Conservation (phyloP, 2,888 invertebrate genomes). For the Gastracanthus pulcherrimus region DNA sequence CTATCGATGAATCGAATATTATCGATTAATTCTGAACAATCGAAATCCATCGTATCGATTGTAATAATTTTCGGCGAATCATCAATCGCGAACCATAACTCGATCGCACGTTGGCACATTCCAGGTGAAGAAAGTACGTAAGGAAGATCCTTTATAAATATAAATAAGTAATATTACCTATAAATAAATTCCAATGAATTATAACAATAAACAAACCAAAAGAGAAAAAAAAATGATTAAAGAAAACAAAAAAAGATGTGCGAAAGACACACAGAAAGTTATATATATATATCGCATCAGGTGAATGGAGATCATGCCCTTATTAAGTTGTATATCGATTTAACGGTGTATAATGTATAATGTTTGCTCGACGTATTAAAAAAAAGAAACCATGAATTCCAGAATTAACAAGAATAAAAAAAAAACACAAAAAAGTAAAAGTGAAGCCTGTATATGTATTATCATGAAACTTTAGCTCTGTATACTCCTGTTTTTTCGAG, state of each 20-base stretch:
- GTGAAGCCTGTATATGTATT: conserved; percentile 52
- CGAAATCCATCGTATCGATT: conserved; percentile 3
- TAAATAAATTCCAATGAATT: conserved; percentile 34
- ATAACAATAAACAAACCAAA: conserved; percentile 10
- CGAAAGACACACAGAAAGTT: conserved; percentile 11
- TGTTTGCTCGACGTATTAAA: conserved; percentile 48
- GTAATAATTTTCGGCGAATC: not conserved
- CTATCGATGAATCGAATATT: not conserved
- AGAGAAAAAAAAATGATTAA: conserved; percentile 27
- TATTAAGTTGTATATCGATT: conserved; percentile 46
- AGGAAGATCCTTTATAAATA: conserved; percentile 45
- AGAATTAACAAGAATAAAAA: conserved; percentile 21
- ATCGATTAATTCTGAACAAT: not conserved
- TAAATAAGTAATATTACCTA: conserved; percentile 22
- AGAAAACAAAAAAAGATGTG: not conserved
- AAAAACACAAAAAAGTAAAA: conserved; percentile 36
- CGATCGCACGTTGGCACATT: conserved; percentile 49
- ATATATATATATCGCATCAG: conserved; percentile 29
- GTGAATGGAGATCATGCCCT: conserved; percentile 26
- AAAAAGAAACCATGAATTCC: conserved; percentile 26
- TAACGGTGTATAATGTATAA: conserved; percentile 49
- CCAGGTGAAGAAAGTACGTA: conserved; percentile 49
- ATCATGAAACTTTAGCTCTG: conserved; percentile 32
- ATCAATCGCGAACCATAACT: not conserved
- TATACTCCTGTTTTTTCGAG: conserved; percentile 44